Conservation (phyloP, 2,888 invertebrate species). For the Pycnomerus fuliginosus region DNA sequence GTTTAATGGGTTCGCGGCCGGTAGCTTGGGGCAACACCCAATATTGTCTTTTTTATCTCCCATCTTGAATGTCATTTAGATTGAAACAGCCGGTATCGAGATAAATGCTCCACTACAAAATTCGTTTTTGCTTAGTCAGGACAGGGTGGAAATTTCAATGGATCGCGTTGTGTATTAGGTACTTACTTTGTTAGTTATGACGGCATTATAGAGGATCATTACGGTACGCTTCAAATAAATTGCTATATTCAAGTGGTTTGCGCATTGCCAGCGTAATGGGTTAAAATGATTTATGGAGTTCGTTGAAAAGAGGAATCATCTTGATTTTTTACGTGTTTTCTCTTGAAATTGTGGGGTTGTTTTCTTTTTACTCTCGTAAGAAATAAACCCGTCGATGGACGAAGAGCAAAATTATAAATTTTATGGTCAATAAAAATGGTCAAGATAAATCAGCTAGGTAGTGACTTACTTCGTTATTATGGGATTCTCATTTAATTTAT, state of each 20-base stretch:
- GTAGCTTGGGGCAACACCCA: constrained; percentile 1
- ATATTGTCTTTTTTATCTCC: not conserved
- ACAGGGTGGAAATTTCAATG: too few species aligned
- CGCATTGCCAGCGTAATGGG: too few species aligned
- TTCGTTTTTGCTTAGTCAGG: too few species aligned
- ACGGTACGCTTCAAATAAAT: constrained; percentile 8
- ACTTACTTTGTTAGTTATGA: constrained; percentile 3
- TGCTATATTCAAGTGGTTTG: constrained; percentile 5
- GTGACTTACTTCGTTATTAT: constrained; percentile 15
- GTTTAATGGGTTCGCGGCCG: too few species aligned
- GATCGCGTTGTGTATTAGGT: too few species aligned
- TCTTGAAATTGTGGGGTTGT: too few species aligned
- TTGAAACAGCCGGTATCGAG: too few species aligned
- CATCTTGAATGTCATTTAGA: not conserved
- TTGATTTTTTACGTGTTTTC: too few species aligned
- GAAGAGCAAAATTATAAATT: constrained; percentile 16
- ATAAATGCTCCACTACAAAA: too few species aligned
- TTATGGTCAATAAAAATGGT: constrained; percentile 17
- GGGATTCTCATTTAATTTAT: constrained; percentile 5
- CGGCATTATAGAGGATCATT: constrained; percentile 9
- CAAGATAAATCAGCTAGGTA: constrained; percentile 9
- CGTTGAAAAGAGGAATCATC: too few species aligned
- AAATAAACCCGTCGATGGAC: too few species aligned
- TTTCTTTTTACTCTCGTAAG: too few species aligned
- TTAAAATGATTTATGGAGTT: constrained; percentile 4